Base-by-base conservation (phyloP, 2,113 vertebrate species). In the Trogon surrucura region DNA sequence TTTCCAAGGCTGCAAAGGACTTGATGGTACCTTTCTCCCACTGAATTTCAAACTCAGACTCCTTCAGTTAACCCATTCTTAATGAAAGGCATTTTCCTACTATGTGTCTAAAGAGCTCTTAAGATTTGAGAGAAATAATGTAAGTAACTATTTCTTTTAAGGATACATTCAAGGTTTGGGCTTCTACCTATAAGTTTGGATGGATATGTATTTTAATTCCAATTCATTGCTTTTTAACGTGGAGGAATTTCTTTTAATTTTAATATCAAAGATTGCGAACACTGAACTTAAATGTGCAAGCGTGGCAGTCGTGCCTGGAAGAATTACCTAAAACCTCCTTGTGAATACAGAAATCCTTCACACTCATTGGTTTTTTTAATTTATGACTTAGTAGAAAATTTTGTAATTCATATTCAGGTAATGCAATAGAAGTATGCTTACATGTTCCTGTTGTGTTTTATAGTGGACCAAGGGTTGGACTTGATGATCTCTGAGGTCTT, bases 201-300 rank as follows among this genome's bases (percentile, higher is more conserved):
- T 73, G 21, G 58, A 16, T 64, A 10, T 45, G 14, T 80, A 54
- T 93, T 93, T 96, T 77, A 89, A 79, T 9, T 92, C 29, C 29
- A 66, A 41, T 85, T 14, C 14, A 8, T 27, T 87, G 23, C 23
- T 85, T 80, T 88, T 70, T 11, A 41, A 79, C 16, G 20, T 50
- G 47, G 71, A 81, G 65, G 13, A 62, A 54, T 64, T 82, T 45
- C 4, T 90, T 74, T 60, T 72, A 25, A 61, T 61, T 64, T 73
- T 51, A 51, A 5, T 41, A 32, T 47, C 64, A n/a, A 72, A 58
- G 12, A 13, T 16, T 57, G 38, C 36, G 36, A 77, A 41, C 56
- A 22, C 32, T 80, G 48, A n/a, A 66, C n/a, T 58, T 44, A 44
- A 30, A 44, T 21, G 56, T 44, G 29, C 62, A 85, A 34, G 16